These are phyloP conservation scores for Oscheius sp. DNA, from an alignment of 2,888 invertebrate genomes.

Conservation along the genomic window DNA sequence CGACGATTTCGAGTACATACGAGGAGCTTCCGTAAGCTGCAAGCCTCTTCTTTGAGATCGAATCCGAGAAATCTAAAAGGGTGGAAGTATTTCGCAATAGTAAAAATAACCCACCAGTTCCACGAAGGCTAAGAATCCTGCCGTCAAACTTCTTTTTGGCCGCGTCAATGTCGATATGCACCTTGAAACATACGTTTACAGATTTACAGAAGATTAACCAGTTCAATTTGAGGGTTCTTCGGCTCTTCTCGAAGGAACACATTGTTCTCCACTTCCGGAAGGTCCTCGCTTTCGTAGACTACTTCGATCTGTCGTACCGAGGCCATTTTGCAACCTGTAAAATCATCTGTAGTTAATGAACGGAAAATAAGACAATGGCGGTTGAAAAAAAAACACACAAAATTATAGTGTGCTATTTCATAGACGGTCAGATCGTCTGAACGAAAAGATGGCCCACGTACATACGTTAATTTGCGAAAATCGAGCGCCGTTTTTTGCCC, in stretches of 20 bases:
- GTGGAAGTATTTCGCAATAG: not conserved
- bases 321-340: constrained; percentile 13
- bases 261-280: constrained; percentile 45
- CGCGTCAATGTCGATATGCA: constrained; percentile 66
- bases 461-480: no score
- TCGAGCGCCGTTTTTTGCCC: no score
- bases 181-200: constrained; percentile 32
- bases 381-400: no score
- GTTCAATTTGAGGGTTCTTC: constrained; percentile 61
- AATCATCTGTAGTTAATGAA: not conserved
- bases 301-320: constrained; percentile 66
- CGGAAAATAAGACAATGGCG: not conserved
- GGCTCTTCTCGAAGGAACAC: constrained; percentile 42
- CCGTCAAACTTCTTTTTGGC: constrained; percentile 64
- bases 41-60: constrained; percentile 60
- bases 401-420: no score
- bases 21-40: constrained; percentile 61
- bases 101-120: constrained; percentile 54
- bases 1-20: constrained; percentile 66
- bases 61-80: constrained; percentile 67
- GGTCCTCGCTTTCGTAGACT: constrained; percentile 66
- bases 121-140: constrained; percentile 58
- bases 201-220: constrained; percentile 36
- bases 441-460: no score
- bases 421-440: no score